A percentile compares a stretch with the other conserved stretches of the same genome.
Conservation (phyloP, 2,797 vertebrate genomes). For the Discoglossus pictus region DNA sequence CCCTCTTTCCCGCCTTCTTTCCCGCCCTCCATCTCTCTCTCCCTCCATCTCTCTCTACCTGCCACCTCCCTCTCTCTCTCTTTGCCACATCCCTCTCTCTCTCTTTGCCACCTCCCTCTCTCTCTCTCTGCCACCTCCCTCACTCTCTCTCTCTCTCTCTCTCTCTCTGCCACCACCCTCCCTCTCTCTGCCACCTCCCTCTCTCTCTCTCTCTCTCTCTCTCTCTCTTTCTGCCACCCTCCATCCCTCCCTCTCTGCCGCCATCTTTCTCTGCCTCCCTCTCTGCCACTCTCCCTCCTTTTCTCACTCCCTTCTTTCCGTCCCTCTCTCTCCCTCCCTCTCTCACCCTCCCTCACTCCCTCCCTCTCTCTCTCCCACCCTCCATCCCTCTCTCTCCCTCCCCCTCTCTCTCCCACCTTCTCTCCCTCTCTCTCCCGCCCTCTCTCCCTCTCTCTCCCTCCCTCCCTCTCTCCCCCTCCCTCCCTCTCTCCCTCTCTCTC, state of each 20-base stretch:
- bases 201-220: conserved; percentile 2
- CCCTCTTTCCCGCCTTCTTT: no score
- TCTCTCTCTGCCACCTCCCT: background rate
- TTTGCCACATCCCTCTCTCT: no score
- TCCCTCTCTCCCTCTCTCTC: background rate
- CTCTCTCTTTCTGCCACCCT: background rate
- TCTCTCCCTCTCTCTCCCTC: conserved; percentile 1
- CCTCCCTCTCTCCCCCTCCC: background rate
- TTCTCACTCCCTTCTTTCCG: background rate
- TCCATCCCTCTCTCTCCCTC: background rate
- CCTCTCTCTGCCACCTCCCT: background rate
- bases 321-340: background rate
- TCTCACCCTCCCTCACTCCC: background rate
- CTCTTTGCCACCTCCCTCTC: no score
- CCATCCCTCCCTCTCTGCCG: background rate
- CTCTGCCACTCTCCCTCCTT: background rate
- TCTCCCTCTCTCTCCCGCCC: background rate
- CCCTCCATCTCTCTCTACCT: no score
- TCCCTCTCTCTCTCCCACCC: background rate
- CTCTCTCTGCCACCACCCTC: background rate
- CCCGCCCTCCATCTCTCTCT: no score
- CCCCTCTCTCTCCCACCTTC: background rate
- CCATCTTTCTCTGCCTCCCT: background rate
- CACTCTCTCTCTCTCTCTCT: background rate
- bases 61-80: no score